Percentiles rank a stretch among this genome's conserved stretches.
Conservation (phyloP, 2,113 vertebrate genomes). For the Sinocyclocheilus rhinocerous region DNA sequence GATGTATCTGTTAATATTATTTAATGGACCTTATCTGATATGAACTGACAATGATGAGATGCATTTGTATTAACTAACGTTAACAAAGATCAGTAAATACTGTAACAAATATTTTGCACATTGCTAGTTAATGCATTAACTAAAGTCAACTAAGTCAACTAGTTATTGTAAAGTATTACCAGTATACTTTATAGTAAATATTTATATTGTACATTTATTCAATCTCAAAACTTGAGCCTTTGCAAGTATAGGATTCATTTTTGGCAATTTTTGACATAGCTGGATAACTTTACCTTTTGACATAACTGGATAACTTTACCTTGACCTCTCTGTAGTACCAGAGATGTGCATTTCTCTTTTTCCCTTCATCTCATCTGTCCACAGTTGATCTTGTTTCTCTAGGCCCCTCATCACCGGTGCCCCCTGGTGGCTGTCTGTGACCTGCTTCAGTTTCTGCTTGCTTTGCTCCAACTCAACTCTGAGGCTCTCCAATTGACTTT, state of each 20-base stretch:
- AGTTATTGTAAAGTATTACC: background rate
- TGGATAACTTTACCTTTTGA: conserved; percentile 61
- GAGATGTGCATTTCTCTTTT: conserved; percentile 51
- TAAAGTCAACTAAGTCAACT: too few relatives aligned
- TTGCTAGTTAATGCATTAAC: too few relatives aligned
- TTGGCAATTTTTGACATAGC: too few relatives aligned
- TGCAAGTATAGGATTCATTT: background rate
- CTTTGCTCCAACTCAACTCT: conserved; percentile 69
- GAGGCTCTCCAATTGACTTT: conserved; percentile 65
- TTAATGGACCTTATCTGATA: too few relatives aligned
- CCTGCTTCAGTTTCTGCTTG: conserved; percentile 24
- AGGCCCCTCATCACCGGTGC: conserved; percentile 54
- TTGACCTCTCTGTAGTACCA: conserved; percentile 68
- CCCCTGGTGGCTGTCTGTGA: conserved; percentile 55
- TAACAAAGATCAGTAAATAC: too few relatives aligned
- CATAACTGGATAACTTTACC: conserved; percentile 58
- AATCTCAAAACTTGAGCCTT: background rate
- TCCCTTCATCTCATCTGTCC: conserved; percentile 59
- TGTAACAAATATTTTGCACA: too few relatives aligned
- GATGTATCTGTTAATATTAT: too few relatives aligned
- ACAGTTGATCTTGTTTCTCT: conserved; percentile 60
- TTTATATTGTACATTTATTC: background rate
- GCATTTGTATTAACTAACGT: too few relatives aligned
- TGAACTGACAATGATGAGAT: too few relatives aligned
- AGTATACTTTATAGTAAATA: background rate